A percentile compares a stretch with the other conserved stretches of the same genome.
Conservation (phyloP, 2,113 vertebrate species). For the Tachysurus vachellii region DNA sequence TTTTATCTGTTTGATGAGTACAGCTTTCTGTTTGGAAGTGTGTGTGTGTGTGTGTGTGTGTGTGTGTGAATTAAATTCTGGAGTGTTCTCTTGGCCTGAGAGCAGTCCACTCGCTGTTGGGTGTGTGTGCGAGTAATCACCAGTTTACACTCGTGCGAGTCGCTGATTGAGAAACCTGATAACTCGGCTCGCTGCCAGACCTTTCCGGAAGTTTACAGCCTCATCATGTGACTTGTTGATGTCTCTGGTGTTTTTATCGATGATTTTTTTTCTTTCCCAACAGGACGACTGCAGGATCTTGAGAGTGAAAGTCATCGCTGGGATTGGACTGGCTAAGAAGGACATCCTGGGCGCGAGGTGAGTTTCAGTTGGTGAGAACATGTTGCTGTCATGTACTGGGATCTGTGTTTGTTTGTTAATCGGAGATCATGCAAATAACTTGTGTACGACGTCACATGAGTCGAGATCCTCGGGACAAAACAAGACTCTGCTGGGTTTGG, state of each 20-base stretch:
- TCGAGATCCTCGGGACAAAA: not conserved
- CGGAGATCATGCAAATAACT: not conserved
- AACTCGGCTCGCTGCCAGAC: not conserved
- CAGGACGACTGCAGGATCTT: slow-evolving; percentile 84
- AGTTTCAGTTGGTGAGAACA: slow-evolving; percentile 51
- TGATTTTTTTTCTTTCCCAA: slow-evolving; percentile 44
- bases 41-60: not conserved
- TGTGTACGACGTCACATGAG: not conserved
- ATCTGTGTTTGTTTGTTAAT: slow-evolving; percentile 11
- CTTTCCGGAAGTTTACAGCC: not conserved
- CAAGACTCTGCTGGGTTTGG: not conserved
- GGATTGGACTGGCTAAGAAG: slow-evolving; percentile 93
- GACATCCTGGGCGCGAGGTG: slow-evolving; percentile 96
- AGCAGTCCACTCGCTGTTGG: not conserved
- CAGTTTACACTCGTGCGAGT: not conserved
- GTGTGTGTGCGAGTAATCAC: not conserved
- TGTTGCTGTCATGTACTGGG: not conserved
- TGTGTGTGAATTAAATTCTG: not conserved
- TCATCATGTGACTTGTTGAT: not conserved
- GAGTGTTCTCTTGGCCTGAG: not conserved
- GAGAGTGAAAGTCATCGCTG: slow-evolving; percentile 87
- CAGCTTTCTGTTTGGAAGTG: not conserved
- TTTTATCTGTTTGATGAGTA: not conserved
- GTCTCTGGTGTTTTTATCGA: too few species aligned
- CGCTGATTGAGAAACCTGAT: not conserved